Base-by-base conservation (phyloP, 2,113 vertebrate genomes). In the Malurus alboscapulatus region DNA sequence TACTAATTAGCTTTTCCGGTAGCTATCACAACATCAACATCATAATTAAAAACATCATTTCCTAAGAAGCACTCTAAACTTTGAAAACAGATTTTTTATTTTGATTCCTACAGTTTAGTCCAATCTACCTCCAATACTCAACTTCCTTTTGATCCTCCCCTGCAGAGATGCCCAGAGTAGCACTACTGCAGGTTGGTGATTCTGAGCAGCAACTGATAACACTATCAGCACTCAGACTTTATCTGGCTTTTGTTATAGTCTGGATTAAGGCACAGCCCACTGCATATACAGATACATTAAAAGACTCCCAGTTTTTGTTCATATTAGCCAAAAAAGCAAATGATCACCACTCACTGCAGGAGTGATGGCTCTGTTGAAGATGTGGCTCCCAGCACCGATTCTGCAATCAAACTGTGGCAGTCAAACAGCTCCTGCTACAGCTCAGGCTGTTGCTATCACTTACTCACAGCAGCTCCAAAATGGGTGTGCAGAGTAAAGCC, bases 1-100 rank as follows among this genome's bases (percentile, higher is more conserved):
- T 71, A 90, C 21, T 93, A 90, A 94, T 87, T 82, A 0, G 7
- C 90, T 97, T 93, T 97, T 84, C 82, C 76, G 90, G 51, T 59
- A 77, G 40, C 57, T 78, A 87, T 67, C 55, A 82, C 65, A 81
- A 87, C 50, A 89, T 4, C 62, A 57, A 79, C 68, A 69, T 34
- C 50, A 65, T 53, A 91, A 93, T 67, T 77, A 58, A 92, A 75
- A 82, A 5, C 34, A 82, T 18, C 0, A 47, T 91, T 94, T 91
- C 45, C 62, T 82, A 58, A 91, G 32, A 84, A 3, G 2, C 42
- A 65, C 38, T 47, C 65, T 66, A 45, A 79, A 94, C 47, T 86
- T 90, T 17, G 42, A 92, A 65, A 88, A 36, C 17, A 69, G 34
- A 6, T 26, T 12, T 44, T 61, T 83, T 69, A 59, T 48, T 15